Percentiles rank a stretch among this genome's conserved stretches.
phyloP scores from a whole-genome alignment of 2,797 vertebrate genomes.

The Tauraco hartlaubi region DNA sequence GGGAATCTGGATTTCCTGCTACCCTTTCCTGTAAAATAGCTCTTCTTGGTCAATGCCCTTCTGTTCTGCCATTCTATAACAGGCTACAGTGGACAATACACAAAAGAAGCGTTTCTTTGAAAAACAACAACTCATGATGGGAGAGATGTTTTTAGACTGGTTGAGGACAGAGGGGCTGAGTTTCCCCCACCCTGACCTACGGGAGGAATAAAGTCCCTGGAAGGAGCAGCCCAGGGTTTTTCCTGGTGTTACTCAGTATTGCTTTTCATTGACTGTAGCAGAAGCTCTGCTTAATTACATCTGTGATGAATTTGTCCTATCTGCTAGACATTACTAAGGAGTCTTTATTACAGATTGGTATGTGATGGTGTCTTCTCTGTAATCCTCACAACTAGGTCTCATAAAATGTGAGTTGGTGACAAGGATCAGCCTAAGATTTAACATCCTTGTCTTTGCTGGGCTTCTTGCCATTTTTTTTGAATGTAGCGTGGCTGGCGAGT shows the following conservation, averaged over 20 bases:
- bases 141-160: neutral
- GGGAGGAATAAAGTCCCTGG: neutral
- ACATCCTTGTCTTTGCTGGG: constrained; percentile 18
- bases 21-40: neutral
- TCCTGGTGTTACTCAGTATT: neutral
- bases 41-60: neutral
- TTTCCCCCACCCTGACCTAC: neutral
- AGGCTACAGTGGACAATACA: neutral
- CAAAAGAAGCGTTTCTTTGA: neutral
- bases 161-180: neutral
- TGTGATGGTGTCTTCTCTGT: neutral
- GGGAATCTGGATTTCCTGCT: neutral
- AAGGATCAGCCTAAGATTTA: neutral
- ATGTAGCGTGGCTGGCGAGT: constrained; percentile 17
- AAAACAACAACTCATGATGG: neutral
- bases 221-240: neutral
- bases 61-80: neutral
- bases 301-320: neutral
- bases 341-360: neutral
- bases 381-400: neutral
- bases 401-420: constrained; percentile 13
- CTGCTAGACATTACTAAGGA: neutral
- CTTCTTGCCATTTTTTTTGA: neutral
- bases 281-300: neutral
- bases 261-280: neutral